Conservation (phyloP, 2,113 vertebrate species). For the Chionis minor region DNA sequence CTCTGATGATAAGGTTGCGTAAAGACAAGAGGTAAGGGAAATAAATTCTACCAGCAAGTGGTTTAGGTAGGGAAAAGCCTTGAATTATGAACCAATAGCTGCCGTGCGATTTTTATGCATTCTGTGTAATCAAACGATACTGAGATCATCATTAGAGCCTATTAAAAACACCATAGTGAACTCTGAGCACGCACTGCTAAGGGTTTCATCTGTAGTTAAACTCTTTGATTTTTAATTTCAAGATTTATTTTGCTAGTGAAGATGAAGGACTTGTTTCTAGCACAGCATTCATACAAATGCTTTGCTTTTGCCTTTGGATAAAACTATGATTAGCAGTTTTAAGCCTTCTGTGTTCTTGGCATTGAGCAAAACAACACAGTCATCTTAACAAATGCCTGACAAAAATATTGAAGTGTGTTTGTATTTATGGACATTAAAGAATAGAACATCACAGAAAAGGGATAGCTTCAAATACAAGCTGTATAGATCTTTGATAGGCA, state of each 20-base stretch:
- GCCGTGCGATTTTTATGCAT: not conserved
- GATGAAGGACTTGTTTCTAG: constrained; percentile 45
- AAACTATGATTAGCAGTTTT: constrained; percentile 30
- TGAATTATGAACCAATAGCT: not conserved
- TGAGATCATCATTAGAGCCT: constrained; percentile 40
- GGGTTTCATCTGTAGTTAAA: constrained; percentile 40
- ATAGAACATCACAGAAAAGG: not conserved
- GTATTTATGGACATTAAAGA: constrained; percentile 5
- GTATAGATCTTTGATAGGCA: not conserved
- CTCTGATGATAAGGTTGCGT: not conserved
- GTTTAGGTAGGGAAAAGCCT: not conserved
- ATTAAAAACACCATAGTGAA: constrained; percentile 3
- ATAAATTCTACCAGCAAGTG: not conserved
- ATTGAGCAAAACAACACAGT: not conserved
- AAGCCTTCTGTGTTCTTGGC: constrained; percentile 28
- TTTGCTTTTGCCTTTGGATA: constrained; percentile 23
- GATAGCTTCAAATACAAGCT: not conserved
- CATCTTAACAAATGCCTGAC: constrained; percentile 40
- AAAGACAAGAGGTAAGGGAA: not conserved
- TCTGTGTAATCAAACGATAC: not conserved
- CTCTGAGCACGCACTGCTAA: not conserved
- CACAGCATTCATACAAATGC: not conserved
- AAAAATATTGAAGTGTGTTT: constrained; percentile 34
- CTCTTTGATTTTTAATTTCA: constrained; percentile 65
- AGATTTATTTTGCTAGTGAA: constrained; percentile 34